These are phyloP conservation scores for Acanthurus leucopareius DNA, from an alignment of 2,797 vertebrate species.

Conservation along the genomic window DNA sequence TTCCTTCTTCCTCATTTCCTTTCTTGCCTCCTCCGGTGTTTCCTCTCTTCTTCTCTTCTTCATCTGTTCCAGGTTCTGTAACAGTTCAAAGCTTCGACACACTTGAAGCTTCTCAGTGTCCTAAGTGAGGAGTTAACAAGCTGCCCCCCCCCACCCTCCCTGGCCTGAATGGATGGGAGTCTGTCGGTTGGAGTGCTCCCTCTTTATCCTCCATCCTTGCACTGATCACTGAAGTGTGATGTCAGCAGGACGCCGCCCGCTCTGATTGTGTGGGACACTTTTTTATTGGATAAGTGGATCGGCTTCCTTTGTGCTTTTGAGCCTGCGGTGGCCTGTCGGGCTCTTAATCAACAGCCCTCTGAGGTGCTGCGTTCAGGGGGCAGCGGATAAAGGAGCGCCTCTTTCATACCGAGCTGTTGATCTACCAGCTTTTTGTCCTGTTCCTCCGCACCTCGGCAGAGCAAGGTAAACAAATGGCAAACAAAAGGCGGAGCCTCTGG, in stretches of 20 bases:
- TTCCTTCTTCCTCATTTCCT: background rate
- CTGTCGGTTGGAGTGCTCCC: constrained; percentile 54
- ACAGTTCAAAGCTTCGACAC: constrained; percentile 20
- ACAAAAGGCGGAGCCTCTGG: constrained; percentile 83
- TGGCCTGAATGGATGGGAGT: constrained; percentile 35
- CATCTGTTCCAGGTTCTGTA: background rate
- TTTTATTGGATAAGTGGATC: constrained; percentile 86
- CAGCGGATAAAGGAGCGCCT: constrained; percentile 72
- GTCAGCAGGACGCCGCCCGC: constrained; percentile 68
- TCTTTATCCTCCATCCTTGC: constrained; percentile 51
- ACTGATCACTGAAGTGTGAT: constrained; percentile 77
- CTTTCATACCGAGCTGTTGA: constrained; percentile 82
- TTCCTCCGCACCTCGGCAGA: constrained; percentile 68
- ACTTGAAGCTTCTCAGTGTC: constrained; percentile 47
- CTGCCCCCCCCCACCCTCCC: background rate
- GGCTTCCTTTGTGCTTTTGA: constrained; percentile 84
- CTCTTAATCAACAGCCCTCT: constrained; percentile 83
- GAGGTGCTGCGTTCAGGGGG: constrained; percentile 80
- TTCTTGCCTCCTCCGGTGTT: background rate
- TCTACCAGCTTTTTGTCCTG: constrained; percentile 77
- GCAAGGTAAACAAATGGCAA: constrained; percentile 86
- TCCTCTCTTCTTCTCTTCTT: background rate
- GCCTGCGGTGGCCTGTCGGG: constrained; percentile 81
- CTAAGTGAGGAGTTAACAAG: constrained; percentile 68
- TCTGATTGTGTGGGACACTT: constrained; percentile 69